Evolutionary conservation across 2,888 invertebrate species (phyloP).

Genomic region (Drosophila lacicola): DNA sequence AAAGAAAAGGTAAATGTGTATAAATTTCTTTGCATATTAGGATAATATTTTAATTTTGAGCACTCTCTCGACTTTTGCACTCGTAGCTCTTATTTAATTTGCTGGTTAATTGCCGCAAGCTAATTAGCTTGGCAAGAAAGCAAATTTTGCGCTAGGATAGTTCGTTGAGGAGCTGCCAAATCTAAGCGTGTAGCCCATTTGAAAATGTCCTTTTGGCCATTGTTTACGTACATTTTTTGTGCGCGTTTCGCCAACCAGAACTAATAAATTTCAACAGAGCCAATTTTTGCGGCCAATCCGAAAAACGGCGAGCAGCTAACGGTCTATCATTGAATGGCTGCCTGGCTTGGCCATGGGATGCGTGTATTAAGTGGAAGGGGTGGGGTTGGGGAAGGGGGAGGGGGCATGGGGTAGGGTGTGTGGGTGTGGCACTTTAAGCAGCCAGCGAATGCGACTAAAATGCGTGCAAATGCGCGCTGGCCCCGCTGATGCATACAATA

Average conservation of each 20-base stretch:
- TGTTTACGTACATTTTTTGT: constrained; percentile 47
- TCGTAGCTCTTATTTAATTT: neutral
- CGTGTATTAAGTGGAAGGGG: neutral
- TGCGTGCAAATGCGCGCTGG: constrained; percentile 51
- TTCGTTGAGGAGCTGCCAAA: constrained; percentile 30
- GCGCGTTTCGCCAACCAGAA: constrained; percentile 45
- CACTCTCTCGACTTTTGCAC: neutral
- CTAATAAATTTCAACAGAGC: constrained; percentile 65
- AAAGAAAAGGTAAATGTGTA: too few species aligned
- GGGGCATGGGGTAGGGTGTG: neutral
- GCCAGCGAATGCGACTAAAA: constrained; percentile 54
- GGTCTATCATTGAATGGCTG: constrained; percentile 57
- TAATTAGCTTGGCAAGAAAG: constrained; percentile 42
- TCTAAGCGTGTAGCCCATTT: constrained; percentile 15
- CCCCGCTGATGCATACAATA: constrained; percentile 58
- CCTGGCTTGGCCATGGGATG: neutral
- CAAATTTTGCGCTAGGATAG: constrained; percentile 36
- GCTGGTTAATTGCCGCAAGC: neutral
- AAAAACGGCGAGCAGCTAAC: constrained; percentile 22
- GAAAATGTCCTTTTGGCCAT: constrained; percentile 28
- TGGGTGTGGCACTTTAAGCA: constrained; percentile 43
- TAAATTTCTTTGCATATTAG: too few species aligned
- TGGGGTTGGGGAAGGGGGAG: too few species aligned
- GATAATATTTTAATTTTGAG: too few species aligned
- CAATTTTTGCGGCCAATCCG: constrained; percentile 51